Percentiles rank a stretch among this genome's conserved stretches.
These are phyloP conservation scores for Poecile montanus DNA, from an alignment of 2,797 vertebrate species.

Conservation along the genomic window DNA sequence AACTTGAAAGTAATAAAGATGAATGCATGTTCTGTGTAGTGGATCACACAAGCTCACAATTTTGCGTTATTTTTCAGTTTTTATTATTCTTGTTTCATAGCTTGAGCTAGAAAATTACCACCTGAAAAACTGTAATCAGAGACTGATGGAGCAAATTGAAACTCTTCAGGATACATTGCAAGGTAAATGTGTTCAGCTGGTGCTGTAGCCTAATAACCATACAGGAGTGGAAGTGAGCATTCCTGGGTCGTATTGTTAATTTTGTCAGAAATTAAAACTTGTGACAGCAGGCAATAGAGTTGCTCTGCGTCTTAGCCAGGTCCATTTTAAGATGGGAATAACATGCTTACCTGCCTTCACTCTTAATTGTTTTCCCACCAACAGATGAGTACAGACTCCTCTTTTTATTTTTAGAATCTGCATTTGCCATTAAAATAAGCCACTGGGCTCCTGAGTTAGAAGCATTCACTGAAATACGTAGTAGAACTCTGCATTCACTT, in stretches of 20 bases:
- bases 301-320: not conserved
- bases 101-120: conserved; percentile 93
- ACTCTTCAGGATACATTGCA: conserved; percentile 86
- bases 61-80: conserved; percentile 8
- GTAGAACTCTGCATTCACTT: not conserved
- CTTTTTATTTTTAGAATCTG: not conserved
- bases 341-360: not conserved
- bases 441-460: not conserved
- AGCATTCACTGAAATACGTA: not conserved
- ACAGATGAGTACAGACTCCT: fast-evolving
- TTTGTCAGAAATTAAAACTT: not conserved
- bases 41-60: not conserved
- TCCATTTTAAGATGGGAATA: not conserved
- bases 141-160: conserved; percentile 85
- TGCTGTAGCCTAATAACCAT: not conserved
- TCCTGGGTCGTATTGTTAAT: not conserved
- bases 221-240: not conserved
- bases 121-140: conserved; percentile 85
- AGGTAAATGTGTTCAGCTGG: conserved; percentile 75
- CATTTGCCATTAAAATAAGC: not conserved
- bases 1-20: not conserved
- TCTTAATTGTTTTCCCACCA: not conserved
- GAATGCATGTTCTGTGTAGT: not conserved
- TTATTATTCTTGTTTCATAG: conserved; percentile 72
- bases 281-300: not conserved